Evolutionary conservation across 1,140 invertebrate genomes (phyloP).

Genomic region (Liolophura sinensis): DNA sequence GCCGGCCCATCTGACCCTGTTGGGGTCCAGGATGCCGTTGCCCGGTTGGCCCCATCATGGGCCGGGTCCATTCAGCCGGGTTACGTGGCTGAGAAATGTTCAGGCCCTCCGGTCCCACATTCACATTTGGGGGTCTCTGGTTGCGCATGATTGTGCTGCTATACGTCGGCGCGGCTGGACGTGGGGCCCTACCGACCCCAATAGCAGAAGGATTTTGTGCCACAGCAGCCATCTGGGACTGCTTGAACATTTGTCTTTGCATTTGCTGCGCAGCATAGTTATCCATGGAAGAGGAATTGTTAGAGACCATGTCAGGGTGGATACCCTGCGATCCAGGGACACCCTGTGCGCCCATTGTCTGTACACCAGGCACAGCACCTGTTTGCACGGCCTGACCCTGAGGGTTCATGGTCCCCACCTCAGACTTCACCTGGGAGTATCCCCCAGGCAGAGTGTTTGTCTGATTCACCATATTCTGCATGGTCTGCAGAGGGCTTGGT

Average conservation of each 20-base stretch:
- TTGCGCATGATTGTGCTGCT: slow-evolving; percentile 56
- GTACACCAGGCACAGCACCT: too few relatives aligned
- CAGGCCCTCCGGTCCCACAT: slow-evolving; percentile 59
- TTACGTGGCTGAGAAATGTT: slow-evolving; percentile 55
- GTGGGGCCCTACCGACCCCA: neutral
- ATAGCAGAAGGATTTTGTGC: neutral
- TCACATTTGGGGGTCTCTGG: slow-evolving; percentile 60
- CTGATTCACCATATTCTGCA: slow-evolving; percentile 58
- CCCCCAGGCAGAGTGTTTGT: slow-evolving; percentile 32
- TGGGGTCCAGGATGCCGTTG: slow-evolving; percentile 15
- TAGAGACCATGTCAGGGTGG: too few relatives aligned
- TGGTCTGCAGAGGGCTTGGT: slow-evolving; percentile 52
- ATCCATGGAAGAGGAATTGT: too few relatives aligned
- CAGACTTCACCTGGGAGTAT: too few relatives aligned
- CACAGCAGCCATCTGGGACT: neutral
- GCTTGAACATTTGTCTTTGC: slow-evolving; percentile 4
- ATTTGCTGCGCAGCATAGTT: slow-evolving; percentile 12
- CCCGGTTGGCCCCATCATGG: slow-evolving; percentile 23
- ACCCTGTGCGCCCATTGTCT: too few relatives aligned
- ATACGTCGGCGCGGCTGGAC: slow-evolving; percentile 29
- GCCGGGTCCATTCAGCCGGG: slow-evolving; percentile 24
- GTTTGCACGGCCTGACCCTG: too few relatives aligned
- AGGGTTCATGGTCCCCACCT: too few relatives aligned
- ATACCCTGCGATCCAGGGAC: too few relatives aligned
- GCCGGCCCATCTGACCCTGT: slow-evolving; percentile 14